Percentiles rank a stretch among this genome's conserved stretches.
These are phyloP conservation scores for Leptinotarsa defecta DNA, from an alignment of 1,140 invertebrate genomes.

Conservation along the genomic window DNA sequence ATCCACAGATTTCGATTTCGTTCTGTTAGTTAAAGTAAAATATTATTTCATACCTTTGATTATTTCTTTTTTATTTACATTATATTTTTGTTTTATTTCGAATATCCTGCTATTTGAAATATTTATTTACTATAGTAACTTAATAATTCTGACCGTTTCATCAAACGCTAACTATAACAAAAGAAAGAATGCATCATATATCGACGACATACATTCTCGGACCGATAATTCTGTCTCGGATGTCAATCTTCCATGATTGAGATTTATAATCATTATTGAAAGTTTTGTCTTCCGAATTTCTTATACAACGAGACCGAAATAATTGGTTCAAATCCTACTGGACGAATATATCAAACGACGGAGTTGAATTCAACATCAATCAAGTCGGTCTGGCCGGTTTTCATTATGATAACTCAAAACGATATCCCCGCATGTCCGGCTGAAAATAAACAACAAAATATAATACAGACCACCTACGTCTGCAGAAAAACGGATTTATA, in stretches of 20 bases:
- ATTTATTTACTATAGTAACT: no score
- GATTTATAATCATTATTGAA: neutral
- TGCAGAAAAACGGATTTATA: neutral
- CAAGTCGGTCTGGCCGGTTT: neutral
- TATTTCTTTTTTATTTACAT: no score
- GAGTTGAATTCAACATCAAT: conserved; percentile 5
- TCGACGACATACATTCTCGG: neutral
- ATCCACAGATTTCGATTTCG: no score
- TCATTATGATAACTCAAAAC: conserved; percentile 10
- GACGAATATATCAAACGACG: conserved; percentile 11
- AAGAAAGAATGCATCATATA: neutral
- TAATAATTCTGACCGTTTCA: no score
- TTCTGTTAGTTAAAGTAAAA: no score
- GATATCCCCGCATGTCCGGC: neutral
- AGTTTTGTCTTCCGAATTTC: conserved; percentile 4
- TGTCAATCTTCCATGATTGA: neutral
- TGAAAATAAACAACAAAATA: neutral
- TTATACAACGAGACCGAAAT: conserved; percentile 10
- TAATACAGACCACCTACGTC: conserved; percentile 11
- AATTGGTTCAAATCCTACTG: conserved; percentile 2
- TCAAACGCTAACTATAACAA: no score
- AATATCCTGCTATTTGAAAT: no score
- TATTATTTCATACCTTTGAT: no score
- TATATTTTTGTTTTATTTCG: no score
- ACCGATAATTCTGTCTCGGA: neutral